A percentile compares a stretch with the other conserved stretches of the same genome.
Conservation (phyloP, 2,888 invertebrate species). For the Dilophus febrilis region DNA sequence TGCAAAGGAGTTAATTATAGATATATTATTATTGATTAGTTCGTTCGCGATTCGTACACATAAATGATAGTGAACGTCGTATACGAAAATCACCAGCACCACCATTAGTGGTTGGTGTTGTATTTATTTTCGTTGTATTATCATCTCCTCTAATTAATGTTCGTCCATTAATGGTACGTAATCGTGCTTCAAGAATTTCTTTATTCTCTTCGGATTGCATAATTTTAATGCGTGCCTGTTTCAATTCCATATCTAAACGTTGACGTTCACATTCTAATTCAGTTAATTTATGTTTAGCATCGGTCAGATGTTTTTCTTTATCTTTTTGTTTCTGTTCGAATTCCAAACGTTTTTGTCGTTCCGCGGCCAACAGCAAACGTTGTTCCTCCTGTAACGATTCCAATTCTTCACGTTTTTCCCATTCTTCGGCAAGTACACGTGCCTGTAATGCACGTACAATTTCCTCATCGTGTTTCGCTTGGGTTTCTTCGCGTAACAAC, state of each 20-base stretch:
- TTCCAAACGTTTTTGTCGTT: constrained; percentile 54
- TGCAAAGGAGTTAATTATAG: too few relatives aligned
- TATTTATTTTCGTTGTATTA: too few relatives aligned
- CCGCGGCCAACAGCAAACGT: constrained; percentile 49
- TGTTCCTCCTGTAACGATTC: constrained; percentile 67
- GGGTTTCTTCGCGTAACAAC: constrained; percentile 62
- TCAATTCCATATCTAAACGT: constrained; percentile 50
- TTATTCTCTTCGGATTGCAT: constrained; percentile 45
- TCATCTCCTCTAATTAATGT: too few relatives aligned
- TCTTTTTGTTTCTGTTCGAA: constrained; percentile 54
- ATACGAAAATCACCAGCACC: constrained; percentile 24
- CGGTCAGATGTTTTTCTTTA: constrained; percentile 52
- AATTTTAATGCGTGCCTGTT: constrained; percentile 49
- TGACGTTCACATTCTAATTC: constrained; percentile 55
- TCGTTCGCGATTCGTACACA: constrained; percentile 43
- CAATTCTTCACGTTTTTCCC: constrained; percentile 65
- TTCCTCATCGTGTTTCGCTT: constrained; percentile 72
- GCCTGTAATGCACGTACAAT: constrained; percentile 54
- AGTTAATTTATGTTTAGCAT: constrained; percentile 50
- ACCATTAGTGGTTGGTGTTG: constrained; percentile 35
- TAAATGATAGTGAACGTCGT: constrained; percentile 49
- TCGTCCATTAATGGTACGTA: constrained; percentile 25
- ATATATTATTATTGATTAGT: too few relatives aligned
- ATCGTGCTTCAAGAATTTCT: constrained; percentile 37
- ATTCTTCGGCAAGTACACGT: constrained; percentile 62